phyloP scores from a whole-genome alignment of 2,113 vertebrate genomes.

The Gulo gulo region DNA sequence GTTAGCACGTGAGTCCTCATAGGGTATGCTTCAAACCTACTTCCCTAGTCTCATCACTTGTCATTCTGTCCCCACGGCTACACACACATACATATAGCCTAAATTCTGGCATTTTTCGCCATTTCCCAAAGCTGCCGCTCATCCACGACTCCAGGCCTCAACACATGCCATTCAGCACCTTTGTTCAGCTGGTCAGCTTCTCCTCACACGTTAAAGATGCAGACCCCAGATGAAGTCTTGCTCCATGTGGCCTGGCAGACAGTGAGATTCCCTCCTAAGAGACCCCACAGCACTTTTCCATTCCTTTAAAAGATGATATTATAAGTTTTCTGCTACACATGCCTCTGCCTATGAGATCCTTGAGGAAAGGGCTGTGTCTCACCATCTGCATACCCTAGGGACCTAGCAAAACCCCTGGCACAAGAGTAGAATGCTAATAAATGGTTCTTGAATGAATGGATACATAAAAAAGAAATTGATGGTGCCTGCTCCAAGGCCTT shows the following conservation, averaged over 20 bases:
- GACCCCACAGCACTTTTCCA: background rate
- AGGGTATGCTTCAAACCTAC: background rate
- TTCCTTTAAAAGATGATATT: background rate
- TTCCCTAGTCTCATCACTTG: background rate
- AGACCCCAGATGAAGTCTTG: background rate
- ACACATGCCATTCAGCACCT: background rate
- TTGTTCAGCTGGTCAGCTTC: background rate
- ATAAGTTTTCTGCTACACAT: background rate
- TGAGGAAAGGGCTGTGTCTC: background rate
- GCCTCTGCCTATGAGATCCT: background rate
- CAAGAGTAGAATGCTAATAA: background rate
- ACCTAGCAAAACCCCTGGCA: background rate
- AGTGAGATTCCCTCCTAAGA: background rate
- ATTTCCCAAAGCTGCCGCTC: fast-evolving
- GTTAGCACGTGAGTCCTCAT: background rate
- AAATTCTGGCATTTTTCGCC: background rate
- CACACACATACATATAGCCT: too few species aligned
- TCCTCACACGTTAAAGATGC: background rate
- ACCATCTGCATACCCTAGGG: background rate
- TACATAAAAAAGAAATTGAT: background rate
- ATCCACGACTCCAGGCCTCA: fast-evolving
- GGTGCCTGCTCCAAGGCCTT: background rate
- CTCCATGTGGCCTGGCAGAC: background rate
- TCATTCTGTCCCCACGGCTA: background rate
- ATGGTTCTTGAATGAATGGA: background rate